These are phyloP conservation scores for Condylostylus longicornis DNA, from an alignment of 1,140 invertebrate species.

Conservation along the genomic window DNA sequence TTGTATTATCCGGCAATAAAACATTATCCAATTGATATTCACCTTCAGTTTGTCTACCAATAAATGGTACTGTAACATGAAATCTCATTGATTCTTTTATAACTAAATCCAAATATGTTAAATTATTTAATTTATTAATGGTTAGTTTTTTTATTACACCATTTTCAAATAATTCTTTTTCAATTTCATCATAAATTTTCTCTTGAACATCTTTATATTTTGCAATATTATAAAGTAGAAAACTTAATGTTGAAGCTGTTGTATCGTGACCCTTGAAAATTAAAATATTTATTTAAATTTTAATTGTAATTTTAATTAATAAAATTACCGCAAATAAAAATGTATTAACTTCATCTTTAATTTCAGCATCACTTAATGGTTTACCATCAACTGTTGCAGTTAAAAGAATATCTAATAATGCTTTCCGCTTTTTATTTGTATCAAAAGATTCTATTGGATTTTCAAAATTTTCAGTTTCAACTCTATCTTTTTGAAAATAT, in stretches of 20 bases:
- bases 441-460: too few relatives aligned
- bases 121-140: slow-evolving; percentile 24
- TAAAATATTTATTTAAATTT: not conserved
- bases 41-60: slow-evolving; percentile 18
- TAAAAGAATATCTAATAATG: slow-evolving; percentile 58
- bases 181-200: slow-evolving; percentile 38
- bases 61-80: slow-evolving; percentile 37
- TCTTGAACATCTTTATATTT: slow-evolving; percentile 25
- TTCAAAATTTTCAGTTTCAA: slow-evolving; percentile 1
- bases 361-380: slow-evolving; percentile 41
- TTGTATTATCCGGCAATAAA: too few relatives aligned
- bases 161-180: slow-evolving; percentile 32
- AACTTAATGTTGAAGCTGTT: slow-evolving; percentile 1
- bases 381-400: slow-evolving; percentile 38
- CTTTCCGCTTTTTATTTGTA: slow-evolving; percentile 41
- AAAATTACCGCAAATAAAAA: slow-evolving; percentile 54
- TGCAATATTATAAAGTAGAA: slow-evolving; percentile 4
- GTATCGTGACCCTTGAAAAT: slow-evolving; percentile 5
- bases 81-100: slow-evolving; percentile 33
- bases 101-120: slow-evolving; percentile 36
- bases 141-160: slow-evolving; percentile 21
- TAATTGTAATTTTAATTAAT: not conserved
- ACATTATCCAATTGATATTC: not conserved
- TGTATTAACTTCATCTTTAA: slow-evolving; percentile 52
- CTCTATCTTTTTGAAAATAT: slow-evolving; percentile 17